These are phyloP conservation scores for Coptodon bakossiorum DNA, from an alignment of 2,113 vertebrate genomes.

Conservation along the genomic window DNA sequence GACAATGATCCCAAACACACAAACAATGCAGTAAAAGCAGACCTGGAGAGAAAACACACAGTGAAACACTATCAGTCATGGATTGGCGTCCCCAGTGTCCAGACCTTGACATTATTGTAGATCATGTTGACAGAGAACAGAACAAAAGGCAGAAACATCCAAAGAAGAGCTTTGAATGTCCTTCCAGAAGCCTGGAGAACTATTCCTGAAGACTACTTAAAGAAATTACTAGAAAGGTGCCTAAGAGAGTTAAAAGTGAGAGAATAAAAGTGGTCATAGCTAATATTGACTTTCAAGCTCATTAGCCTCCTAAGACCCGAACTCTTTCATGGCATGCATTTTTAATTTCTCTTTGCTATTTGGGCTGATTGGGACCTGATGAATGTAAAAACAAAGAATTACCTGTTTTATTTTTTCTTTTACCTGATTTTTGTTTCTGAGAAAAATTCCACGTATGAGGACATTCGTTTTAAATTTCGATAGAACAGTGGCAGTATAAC, in stretches of 20 bases:
- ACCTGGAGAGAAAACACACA: not conserved
- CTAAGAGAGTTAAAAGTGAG: not conserved
- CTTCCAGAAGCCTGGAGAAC: not conserved
- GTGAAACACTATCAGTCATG: not conserved
- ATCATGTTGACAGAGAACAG: not conserved
- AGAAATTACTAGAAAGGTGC: not conserved
- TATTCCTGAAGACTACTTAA: not conserved
- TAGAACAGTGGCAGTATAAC: not conserved
- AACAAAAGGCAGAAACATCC: not conserved
- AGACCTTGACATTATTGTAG: not conserved
- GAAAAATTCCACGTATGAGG: not conserved
- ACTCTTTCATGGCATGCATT: not conserved
- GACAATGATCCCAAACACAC: not conserved
- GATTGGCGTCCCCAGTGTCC: not conserved
- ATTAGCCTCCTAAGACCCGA: not conserved
- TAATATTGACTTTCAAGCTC: not conserved
- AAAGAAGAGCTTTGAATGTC: not conserved
- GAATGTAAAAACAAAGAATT: not conserved
- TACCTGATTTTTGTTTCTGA: not conserved
- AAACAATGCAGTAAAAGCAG: not conserved
- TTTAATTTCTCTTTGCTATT: not conserved
- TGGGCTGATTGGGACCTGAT: not conserved
- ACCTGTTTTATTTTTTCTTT: not conserved
- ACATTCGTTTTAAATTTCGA: not conserved
- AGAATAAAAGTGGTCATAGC: not conserved